phyloP scores from a whole-genome alignment of 2,888 invertebrate genomes.

The Pandemis heparana region DNA sequence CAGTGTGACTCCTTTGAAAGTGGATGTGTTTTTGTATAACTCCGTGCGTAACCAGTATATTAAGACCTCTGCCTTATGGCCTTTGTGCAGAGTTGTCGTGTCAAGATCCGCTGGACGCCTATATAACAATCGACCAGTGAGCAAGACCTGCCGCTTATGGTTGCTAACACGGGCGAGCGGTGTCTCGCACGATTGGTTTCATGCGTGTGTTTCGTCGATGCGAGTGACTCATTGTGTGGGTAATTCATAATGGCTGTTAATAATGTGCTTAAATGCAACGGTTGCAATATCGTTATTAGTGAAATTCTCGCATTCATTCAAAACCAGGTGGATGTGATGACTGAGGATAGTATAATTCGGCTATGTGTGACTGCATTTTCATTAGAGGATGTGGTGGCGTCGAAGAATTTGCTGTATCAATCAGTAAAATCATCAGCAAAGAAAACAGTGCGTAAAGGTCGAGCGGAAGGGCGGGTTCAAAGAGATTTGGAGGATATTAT shows the following conservation, averaged over 20 bases:
- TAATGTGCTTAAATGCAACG: not conserved
- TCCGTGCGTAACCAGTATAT: no score
- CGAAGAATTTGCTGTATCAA: not conserved
- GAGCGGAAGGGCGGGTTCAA: not conserved
- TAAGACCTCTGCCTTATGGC: no score
- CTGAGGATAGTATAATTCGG: not conserved
- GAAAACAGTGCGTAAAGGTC: not conserved
- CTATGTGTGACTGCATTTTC: not conserved
- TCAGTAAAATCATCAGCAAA: not conserved
- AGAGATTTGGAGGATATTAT: slow-evolving; percentile 17
- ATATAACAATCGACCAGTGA: no score
- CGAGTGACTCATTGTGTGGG: not conserved
- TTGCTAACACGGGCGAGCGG: no score
- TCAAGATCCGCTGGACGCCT: no score
- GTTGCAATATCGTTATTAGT: not conserved
- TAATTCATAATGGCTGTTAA: not conserved
- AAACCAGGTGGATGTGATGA: not conserved
- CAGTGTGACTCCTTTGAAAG: no score
- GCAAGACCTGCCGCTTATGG: no score
- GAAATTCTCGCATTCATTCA: not conserved
- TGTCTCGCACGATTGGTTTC: not conserved
- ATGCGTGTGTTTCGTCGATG: not conserved
- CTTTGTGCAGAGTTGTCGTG: no score
- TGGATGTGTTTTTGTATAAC: no score
- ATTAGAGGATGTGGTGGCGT: not conserved